These are phyloP conservation scores for Semotilus atromaculatus DNA, from an alignment of 2,797 vertebrate genomes.

Conservation along the genomic window DNA sequence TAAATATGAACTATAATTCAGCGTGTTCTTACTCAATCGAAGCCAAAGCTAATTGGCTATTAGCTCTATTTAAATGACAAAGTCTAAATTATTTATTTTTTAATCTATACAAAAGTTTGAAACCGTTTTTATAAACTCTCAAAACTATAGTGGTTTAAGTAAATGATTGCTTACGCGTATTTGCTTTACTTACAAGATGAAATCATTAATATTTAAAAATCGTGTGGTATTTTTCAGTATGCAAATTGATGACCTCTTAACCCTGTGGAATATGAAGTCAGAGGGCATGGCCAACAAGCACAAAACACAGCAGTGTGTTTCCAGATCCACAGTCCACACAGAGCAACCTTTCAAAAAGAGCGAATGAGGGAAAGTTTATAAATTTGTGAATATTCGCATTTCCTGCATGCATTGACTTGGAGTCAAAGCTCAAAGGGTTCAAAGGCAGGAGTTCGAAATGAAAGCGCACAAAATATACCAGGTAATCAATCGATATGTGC, in stretches of 20 bases:
- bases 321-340: background rate
- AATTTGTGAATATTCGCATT: background rate
- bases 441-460: background rate
- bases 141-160: background rate
- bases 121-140: background rate
- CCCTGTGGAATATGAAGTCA: constrained; percentile 53
- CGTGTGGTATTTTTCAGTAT: constrained; percentile 41
- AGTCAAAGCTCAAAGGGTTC: background rate
- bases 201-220: background rate
- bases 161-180: background rate
- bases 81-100: background rate
- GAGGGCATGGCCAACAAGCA: constrained; percentile 52
- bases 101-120: no score
- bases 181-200: no score
- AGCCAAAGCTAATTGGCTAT: background rate
- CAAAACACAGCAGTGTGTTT: constrained; percentile 21
- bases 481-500: background rate
- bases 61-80: background rate
- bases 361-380: background rate
- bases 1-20: background rate
- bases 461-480: background rate
- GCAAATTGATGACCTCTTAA: constrained; percentile 56
- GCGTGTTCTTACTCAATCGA: background rate
- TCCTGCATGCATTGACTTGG: background rate
- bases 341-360: background rate